phyloP scores from a whole-genome alignment of 2,797 vertebrate genomes.

The Myripristis jacobus region DNA sequence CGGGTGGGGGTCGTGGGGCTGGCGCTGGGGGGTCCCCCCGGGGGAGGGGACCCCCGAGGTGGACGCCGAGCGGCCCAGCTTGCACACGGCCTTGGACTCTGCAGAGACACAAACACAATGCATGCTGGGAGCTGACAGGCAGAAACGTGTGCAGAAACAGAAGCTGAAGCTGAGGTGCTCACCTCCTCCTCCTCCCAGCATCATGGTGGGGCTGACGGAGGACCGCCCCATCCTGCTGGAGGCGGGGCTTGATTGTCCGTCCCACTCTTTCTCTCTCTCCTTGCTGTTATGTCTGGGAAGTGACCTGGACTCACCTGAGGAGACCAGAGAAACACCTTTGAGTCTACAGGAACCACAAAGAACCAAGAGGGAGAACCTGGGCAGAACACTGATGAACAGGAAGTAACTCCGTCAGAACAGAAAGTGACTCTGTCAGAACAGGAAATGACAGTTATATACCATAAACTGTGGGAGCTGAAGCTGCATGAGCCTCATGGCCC shows the following conservation, averaged over 20 bases:
- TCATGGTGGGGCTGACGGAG: slow-evolving; percentile 72
- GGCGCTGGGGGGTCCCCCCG: slow-evolving; percentile 87
- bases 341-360: no score
- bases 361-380: no score
- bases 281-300: slow-evolving; percentile 55
- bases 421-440: no score
- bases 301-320: slow-evolving; percentile 62
- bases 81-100: slow-evolving; percentile 90
- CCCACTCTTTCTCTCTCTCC: slow-evolving; percentile 43
- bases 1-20: slow-evolving; percentile 86
- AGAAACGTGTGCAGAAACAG: no score
- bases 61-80: slow-evolving; percentile 92
- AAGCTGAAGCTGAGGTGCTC: slow-evolving; percentile 9
- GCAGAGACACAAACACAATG: no score
- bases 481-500: no score
- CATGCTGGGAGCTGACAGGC: no score
- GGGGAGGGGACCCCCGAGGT: slow-evolving; percentile 93
- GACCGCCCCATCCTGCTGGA: slow-evolving; percentile 66
- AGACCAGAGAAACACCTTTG: slow-evolving; percentile 13
- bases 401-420: no score
- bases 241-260: slow-evolving; percentile 62
- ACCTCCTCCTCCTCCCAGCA: slow-evolving; percentile 65
- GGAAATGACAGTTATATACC: no score
- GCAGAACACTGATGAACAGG: no score
- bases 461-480: no score